These are phyloP conservation scores for Carabus problematicus DNA, from an alignment of 2,888 invertebrate genomes.

Conservation along the genomic window DNA sequence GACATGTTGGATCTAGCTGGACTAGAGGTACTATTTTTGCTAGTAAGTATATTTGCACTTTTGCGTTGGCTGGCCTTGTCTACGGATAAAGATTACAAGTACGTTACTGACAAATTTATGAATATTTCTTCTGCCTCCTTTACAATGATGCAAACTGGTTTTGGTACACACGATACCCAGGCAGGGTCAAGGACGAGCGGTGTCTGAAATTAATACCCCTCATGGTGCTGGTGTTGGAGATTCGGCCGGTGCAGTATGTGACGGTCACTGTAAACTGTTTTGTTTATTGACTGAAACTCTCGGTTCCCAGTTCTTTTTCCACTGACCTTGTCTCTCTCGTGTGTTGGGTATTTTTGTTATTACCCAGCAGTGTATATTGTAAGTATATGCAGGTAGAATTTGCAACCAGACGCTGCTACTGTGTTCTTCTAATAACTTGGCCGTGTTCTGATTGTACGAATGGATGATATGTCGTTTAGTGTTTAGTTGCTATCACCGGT, in stretches of 20 bases:
- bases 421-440: not conserved
- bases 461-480: slow-evolving; percentile 32
- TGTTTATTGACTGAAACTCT: slow-evolving; percentile 29
- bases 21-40: no score
- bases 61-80: slow-evolving; percentile 15
- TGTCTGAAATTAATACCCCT: slow-evolving; percentile 40
- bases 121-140: slow-evolving; percentile 33
- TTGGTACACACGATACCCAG: slow-evolving; percentile 16
- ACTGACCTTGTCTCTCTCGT: slow-evolving; percentile 27
- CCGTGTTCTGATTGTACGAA: not conserved
- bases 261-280: slow-evolving; percentile 25
- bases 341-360: slow-evolving; percentile 33
- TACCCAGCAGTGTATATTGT: not conserved
- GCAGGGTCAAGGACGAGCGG: slow-evolving; percentile 40
- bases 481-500: slow-evolving; percentile 10
- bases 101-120: slow-evolving; percentile 40
- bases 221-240: slow-evolving; percentile 10
- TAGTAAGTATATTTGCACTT: not conserved
- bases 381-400: not conserved
- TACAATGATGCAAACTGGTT: slow-evolving; percentile 35
- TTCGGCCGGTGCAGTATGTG: slow-evolving; percentile 17
- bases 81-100: slow-evolving; percentile 23
- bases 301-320: slow-evolving; percentile 26
- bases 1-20: no score
- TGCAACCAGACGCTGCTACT: no score